Evolutionary conservation across 2,113 vertebrate species (phyloP), one percentile per base, ranked within the genome.

Genomic region (Stercorarius parasiticus): DNA sequence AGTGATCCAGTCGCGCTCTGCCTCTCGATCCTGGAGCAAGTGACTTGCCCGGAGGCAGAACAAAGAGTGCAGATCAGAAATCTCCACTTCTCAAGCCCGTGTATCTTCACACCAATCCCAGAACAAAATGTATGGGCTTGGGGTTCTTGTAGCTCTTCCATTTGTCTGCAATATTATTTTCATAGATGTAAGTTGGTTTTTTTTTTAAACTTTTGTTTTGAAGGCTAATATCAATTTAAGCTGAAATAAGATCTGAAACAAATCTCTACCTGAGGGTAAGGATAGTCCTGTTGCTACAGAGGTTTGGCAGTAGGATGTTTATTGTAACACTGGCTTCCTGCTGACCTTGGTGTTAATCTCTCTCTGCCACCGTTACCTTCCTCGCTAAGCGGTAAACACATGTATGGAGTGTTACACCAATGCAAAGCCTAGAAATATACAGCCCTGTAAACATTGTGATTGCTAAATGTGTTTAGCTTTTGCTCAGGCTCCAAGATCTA

Each of bases 361-460:
- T 45, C 55, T 69, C 25, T 77, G 59, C 49, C 38, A 16, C 40
- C 0, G 0, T 16, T 30, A 20, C 64, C 73, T 34, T 62, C 45
- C 22, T 47, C 43, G 61, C 38, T 0, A 1, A 43, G 49, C 13
- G 26, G n/a, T 32, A 2, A 55, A 15, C 69, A 5, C 49, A 6
- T 0, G 2, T 34, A 5, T 2, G 0, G 14, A n/a, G 36, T 6
- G 19, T 18, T 8, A 45, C 55, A 13, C 6, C 47, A 6, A 1
- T 0, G 38, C 6, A 55, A 56, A 36, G 21, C 18, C 50, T 49
- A 23, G 56, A 19, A 42, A 42, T 10, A 10, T 6, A 11, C 42
- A 58, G 62, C 53, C n/a, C 67, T 55, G 12, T 25, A 10, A 36
- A 36, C 2, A 1, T 4, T 18, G 6, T 11, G 38, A 5, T 36